Percentiles rank a stretch among this genome's conserved stretches.
These are phyloP conservation scores for Melieria picta DNA, from an alignment of 2,888 invertebrate genomes.

Conservation along the genomic window DNA sequence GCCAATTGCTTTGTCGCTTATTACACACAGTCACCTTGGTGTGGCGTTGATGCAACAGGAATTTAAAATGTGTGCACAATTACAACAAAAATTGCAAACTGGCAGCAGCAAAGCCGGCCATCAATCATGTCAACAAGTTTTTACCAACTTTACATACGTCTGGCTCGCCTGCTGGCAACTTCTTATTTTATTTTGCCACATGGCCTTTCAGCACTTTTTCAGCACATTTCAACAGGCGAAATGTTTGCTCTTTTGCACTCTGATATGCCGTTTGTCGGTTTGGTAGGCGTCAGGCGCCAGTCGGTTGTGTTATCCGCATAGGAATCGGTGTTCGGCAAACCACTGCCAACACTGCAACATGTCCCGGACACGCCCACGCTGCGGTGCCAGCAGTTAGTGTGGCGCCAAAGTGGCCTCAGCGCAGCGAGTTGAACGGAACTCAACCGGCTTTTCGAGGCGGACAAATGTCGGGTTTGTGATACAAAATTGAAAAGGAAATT, in stretches of 20 bases:
- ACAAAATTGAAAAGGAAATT: too few relatives aligned
- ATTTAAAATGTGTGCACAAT: too few relatives aligned
- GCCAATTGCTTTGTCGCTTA: too few relatives aligned
- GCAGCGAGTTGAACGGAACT: too few relatives aligned
- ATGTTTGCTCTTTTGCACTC: conserved; percentile 20
- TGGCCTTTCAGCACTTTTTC: not conserved
- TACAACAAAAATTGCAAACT: not conserved
- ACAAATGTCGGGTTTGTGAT: too few relatives aligned
- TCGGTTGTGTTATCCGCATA: conserved; percentile 1
- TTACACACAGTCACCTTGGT: too few relatives aligned
- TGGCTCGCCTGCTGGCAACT: not conserved
- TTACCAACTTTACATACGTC: conserved; percentile 4
- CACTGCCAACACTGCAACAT: conserved; percentile 1
- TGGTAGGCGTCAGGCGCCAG: conserved; percentile 6
- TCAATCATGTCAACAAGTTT: conserved; percentile 13
- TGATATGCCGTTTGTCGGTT: conserved; percentile 15
- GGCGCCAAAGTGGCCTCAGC: too few relatives aligned
- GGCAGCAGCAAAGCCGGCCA: not conserved
- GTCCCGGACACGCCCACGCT: too few relatives aligned
- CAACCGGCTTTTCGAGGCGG: too few relatives aligned
- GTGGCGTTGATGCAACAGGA: too few relatives aligned
- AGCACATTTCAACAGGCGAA: conserved; percentile 13
- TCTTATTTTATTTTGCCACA: conserved; percentile 1
- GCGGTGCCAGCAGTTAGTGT: too few relatives aligned
- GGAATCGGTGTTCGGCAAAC: conserved; percentile 17